Evolutionary conservation across 2,888 invertebrate genomes (phyloP), one percentile per base, ranked within the genome.

Genomic region (Deilephila elpenor): DNA sequence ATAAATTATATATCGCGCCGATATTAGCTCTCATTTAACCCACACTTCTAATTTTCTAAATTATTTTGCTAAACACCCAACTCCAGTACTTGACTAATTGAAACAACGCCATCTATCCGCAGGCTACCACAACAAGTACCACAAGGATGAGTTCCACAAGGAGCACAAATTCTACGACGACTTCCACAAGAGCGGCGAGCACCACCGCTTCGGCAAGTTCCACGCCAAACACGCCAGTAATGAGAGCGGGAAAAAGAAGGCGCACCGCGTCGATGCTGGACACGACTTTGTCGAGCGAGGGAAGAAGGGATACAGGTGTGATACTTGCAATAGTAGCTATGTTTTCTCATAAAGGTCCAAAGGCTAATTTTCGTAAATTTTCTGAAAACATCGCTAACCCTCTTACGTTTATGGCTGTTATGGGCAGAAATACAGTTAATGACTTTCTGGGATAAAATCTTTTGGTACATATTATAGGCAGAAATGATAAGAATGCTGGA

Each of bases 161-260:
- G 97, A 97, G 83, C 97, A 97, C 89, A 97, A 96, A 86, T 97
- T 97, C 93, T 97, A 97, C 90, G 97, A 97, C 80, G 96, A 97
- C 88, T 95, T 93, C 87, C 96, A 97, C 89, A 96, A 96, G 87
- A 96, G 96, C 72, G 97, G 97, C 0, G 96, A 96, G 77, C 96
- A 97, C 85, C 95, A 95, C 81, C 96, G 97, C 77, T 96, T 95
- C 84, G 97, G 96, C 29, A 95, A 96, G 82, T 96, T 96, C 89
- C 95, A 96, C 81, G 96, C 95, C 5, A 96, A 96, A 76, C 96
- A 96, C 84, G 95, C 95, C 37, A 95, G 95, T 82, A 95, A 96
- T 80, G 95, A 96, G 81, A 96, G 96, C 72, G 95, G 95, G 0
- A 96, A 96, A 86, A 96, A 96, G 88, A 96, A 96, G 87, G 96